phyloP scores from a whole-genome alignment of 1,140 invertebrate genomes.

The Geopemphigus sp. region DNA sequence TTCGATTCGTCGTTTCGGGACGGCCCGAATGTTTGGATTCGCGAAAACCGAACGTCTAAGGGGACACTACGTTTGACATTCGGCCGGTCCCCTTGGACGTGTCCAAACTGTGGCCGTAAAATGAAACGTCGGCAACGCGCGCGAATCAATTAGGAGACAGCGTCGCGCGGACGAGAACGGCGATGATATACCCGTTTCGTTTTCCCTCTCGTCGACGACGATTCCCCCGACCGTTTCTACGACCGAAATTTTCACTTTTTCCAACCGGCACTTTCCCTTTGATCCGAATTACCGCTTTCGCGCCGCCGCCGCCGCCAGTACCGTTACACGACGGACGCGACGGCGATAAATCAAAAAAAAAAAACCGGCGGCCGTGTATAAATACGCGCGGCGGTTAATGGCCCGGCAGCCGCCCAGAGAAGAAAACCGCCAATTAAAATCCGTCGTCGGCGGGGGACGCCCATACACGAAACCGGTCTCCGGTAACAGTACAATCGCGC shows the following conservation, averaged over 20 bases:
- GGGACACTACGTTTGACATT: no score
- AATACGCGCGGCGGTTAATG: neutral
- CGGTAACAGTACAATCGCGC: neutral
- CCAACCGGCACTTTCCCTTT: constrained; percentile 43
- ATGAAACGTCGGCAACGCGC: no score
- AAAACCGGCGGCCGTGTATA: neutral
- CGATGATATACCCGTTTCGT: neutral
- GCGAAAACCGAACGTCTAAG: no score
- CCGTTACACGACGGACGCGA: neutral
- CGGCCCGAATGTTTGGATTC: no score
- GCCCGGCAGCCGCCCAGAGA: constrained; percentile 3
- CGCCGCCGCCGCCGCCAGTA: constrained; percentile 30
- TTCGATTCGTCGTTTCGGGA: no score
- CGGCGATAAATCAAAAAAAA: constrained; percentile 7
- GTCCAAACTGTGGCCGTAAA: no score
- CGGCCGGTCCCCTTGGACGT: no score
- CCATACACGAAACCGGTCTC: constrained; percentile 20
- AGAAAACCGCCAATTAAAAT: constrained; percentile 41
- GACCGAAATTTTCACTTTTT: constrained; percentile 45
- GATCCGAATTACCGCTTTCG: constrained; percentile 44
- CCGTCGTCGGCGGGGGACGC: neutral
- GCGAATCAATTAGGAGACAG: neutral
- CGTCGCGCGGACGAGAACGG: neutral
- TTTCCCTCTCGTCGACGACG: constrained; percentile 17
- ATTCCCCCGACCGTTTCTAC: neutral